phyloP scores from a whole-genome alignment of 2,797 vertebrate species.

The Fistularia commersonii region DNA sequence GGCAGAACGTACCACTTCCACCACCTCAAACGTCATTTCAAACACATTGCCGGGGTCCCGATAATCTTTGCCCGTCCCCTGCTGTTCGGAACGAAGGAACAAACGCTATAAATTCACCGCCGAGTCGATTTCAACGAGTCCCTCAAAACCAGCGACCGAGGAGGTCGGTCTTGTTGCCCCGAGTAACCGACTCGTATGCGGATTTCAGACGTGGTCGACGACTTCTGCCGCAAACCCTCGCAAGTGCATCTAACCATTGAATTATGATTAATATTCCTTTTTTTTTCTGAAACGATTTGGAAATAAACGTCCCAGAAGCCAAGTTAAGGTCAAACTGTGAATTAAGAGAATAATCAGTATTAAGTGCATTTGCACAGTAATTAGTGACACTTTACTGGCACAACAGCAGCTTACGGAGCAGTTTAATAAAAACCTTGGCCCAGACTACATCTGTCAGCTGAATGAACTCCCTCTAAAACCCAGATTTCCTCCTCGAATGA shows the following conservation, averaged over 20 bases:
- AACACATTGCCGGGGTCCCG: too few relatives aligned
- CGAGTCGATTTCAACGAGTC: conserved; percentile 15
- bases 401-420: conserved; percentile 5
- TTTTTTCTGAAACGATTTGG: too few relatives aligned
- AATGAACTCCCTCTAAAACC: conserved; percentile 68
- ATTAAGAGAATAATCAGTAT: conserved; percentile 20
- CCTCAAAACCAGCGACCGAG: conserved; percentile 16
- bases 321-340: conserved; percentile 1
- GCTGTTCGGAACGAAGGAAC: too few relatives aligned
- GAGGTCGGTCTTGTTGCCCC: background rate
- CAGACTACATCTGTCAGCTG: conserved; percentile 44
- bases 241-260: too few relatives aligned
- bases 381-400: conserved; percentile 4
- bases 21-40: too few relatives aligned
- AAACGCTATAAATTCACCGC: conserved; percentile 29
- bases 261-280: background rate
- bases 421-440: conserved; percentile 12
- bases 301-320: background rate
- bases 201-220: too few relatives aligned
- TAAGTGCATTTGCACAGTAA: conserved; percentile 14
- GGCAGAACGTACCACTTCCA: too few relatives aligned
- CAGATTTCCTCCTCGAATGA: conserved; percentile 71
- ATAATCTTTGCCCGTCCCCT: too few relatives aligned
- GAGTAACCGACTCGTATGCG: background rate
- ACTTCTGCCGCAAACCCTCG: too few relatives aligned